These are phyloP conservation scores for Telenomus remus DNA, from an alignment of 1,140 invertebrate species.

Conservation along the genomic window DNA sequence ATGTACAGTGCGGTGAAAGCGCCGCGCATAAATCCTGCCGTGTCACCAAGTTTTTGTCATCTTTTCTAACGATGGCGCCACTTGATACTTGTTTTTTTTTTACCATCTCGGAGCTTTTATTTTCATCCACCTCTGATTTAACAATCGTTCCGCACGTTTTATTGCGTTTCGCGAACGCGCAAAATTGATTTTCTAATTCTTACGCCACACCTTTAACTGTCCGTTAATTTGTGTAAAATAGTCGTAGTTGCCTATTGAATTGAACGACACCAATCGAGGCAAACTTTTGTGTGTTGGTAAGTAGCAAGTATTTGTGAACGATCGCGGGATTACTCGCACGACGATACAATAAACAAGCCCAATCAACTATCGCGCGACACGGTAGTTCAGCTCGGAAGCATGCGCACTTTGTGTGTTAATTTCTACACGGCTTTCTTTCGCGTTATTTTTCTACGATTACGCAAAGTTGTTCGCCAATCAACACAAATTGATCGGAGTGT, in stretches of 20 bases:
- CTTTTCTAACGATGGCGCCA: conserved; percentile 1
- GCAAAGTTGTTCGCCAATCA: conserved; percentile 25
- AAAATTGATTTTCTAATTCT: too few relatives aligned
- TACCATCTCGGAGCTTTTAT: too few relatives aligned
- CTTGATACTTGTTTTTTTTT: neutral
- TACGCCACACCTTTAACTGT: too few relatives aligned
- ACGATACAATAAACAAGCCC: conserved; percentile 40
- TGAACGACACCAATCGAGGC: too few relatives aligned
- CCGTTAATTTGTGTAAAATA: too few relatives aligned
- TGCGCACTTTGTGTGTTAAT: conserved; percentile 14
- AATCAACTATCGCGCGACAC: conserved; percentile 27
- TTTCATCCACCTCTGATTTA: too few relatives aligned
- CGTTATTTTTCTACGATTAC: conserved; percentile 46
- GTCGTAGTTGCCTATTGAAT: too few relatives aligned
- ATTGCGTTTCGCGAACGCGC: too few relatives aligned
- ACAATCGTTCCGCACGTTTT: too few relatives aligned
- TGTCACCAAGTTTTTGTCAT: conserved; percentile 6
- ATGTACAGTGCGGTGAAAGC: conserved; percentile 12
- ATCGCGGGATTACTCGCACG: conserved; percentile 17
- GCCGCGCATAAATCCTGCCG: conserved; percentile 4
- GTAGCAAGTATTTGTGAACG: conserved; percentile 31
- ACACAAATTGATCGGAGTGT: conserved; percentile 44
- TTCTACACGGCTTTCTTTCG: conserved; percentile 44
- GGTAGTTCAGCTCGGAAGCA: too few relatives aligned
- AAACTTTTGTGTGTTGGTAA: too few relatives aligned